A percentile compares a stretch with the other conserved stretches of the same genome.
phyloP scores from a whole-genome alignment of 2,888 invertebrate species.

The Loripinus fragilis region DNA sequence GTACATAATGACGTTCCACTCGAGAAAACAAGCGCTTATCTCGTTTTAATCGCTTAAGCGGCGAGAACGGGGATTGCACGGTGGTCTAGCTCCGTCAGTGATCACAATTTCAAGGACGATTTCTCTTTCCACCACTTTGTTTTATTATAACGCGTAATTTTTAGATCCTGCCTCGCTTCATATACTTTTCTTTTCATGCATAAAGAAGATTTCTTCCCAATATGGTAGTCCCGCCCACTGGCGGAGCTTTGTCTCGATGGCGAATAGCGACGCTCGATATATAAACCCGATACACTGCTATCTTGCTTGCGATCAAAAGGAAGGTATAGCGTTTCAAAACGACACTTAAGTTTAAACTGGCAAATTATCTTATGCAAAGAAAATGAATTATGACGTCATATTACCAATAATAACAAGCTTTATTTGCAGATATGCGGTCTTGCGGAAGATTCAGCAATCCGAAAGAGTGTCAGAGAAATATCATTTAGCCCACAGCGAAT shows the following conservation, averaged over 20 bases:
- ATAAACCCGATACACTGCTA: constrained; percentile 47
- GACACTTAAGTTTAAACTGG: constrained; percentile 16
- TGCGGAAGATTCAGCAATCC: constrained; percentile 11
- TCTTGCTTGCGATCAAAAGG: constrained; percentile 9
- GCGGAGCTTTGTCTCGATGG: constrained; percentile 20
- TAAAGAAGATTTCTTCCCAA: constrained; percentile 44
- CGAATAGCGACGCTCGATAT: constrained; percentile 35
- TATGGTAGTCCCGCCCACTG: constrained; percentile 38
- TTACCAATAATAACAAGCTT: constrained; percentile 26
- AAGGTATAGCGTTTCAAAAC: constrained; percentile 13
- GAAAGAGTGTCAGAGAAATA: background rate
- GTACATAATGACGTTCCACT: constrained; percentile 52
- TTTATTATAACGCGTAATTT: constrained; percentile 62
- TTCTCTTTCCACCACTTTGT: constrained; percentile 65
- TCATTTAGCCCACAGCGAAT: constrained; percentile 4
- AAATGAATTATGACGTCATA: constrained; percentile 29
- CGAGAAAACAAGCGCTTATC: constrained; percentile 39
- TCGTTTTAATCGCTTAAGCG: constrained; percentile 42
- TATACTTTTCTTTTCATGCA: constrained; percentile 54
- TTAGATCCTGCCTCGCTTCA: constrained; percentile 58
- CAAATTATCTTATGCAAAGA: constrained; percentile 17
- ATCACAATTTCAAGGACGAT: constrained; percentile 63
- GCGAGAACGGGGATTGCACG: constrained; percentile 39
- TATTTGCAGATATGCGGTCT: constrained; percentile 12
- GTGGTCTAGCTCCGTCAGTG: constrained; percentile 56